A percentile compares a stretch with the other conserved stretches of the same genome.
Evolutionary conservation across 1,140 invertebrate genomes (phyloP).

Genomic region (Bombus superbus): DNA sequence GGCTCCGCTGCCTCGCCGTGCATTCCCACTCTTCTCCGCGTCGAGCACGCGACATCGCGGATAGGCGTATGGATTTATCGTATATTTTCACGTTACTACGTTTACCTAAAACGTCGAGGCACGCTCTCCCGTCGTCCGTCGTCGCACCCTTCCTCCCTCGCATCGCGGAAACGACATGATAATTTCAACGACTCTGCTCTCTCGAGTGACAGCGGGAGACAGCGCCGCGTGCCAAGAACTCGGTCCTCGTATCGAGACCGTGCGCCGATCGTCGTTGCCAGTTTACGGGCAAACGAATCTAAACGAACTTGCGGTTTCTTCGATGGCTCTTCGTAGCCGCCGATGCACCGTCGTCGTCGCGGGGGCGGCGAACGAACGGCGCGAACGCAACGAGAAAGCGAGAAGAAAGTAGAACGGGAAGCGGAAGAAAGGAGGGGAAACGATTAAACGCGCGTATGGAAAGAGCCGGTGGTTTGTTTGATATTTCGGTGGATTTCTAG

Average conservation of each 20-base stretch:
- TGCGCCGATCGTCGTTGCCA: not conserved
- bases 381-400: no score
- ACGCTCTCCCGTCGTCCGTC: not conserved
- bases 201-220: not conserved
- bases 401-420: not conserved
- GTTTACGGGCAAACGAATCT: not conserved
- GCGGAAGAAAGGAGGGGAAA: no score
- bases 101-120: constrained; percentile 38
- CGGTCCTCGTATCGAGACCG: not conserved
- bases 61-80: constrained; percentile 72
- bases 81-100: constrained; percentile 72
- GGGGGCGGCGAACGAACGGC: no score
- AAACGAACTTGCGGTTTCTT: no score
- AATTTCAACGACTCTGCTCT: not conserved
- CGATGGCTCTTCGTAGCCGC: no score
- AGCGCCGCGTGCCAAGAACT: no score
- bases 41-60: constrained; percentile 25
- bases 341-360: no score
- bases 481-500: not conserved
- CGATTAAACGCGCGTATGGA: no score
- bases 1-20: no score
- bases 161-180: not conserved
- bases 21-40: not conserved
- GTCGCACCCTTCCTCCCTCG: no score
- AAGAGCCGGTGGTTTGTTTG: not conserved